A percentile compares a stretch with the other conserved stretches of the same genome.
Evolutionary conservation across 1,140 invertebrate genomes (phyloP).

Genomic region (Plectrocnemia conspersa): DNA sequence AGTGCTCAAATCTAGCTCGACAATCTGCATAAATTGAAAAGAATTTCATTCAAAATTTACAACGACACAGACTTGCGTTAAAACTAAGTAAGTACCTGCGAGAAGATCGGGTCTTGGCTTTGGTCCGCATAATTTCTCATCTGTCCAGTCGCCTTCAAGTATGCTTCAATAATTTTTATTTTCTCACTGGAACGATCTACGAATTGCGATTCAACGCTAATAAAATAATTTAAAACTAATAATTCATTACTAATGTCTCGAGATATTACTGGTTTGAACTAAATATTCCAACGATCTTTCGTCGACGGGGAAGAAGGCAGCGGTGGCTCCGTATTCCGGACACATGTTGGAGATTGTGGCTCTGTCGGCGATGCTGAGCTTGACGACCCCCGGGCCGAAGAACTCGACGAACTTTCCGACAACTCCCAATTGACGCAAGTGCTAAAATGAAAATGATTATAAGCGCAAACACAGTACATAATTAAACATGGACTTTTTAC

Average conservation of each 20-base stretch:
- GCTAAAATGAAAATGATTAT: slow-evolving; percentile 52
- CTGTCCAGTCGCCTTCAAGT: slow-evolving; percentile 76
- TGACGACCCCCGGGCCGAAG: slow-evolving; percentile 86
- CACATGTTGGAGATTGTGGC: slow-evolving; percentile 97
- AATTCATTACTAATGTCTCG: not conserved
- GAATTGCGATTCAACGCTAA: slow-evolving; percentile 28
- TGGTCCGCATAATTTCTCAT: slow-evolving; percentile 78
- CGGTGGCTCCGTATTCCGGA: slow-evolving; percentile 95
- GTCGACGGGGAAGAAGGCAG: slow-evolving; percentile 95
- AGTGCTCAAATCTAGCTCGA: slow-evolving; percentile 81
- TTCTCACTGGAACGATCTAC: slow-evolving; percentile 77
- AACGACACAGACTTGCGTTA: not conserved
- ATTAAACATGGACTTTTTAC: no score
- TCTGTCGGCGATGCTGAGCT: slow-evolving; percentile 90
- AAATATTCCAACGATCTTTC: slow-evolving; percentile 79
- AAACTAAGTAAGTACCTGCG: slow-evolving; percentile 53
- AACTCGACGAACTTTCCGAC: slow-evolving; percentile 99
- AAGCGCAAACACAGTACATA: no score
- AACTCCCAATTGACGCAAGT: slow-evolving; percentile 88
- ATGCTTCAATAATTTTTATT: slow-evolving; percentile 79
- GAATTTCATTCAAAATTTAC: no score
- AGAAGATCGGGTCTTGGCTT: slow-evolving; percentile 81
- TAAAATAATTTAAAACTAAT: slow-evolving; percentile 1
- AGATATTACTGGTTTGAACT: slow-evolving; percentile 74
- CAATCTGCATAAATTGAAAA: slow-evolving; percentile 53